Percentiles rank a stretch among this genome's conserved stretches.
Evolutionary conservation across 1,140 invertebrate genomes (phyloP).

Genomic region (Delia radicum): DNA sequence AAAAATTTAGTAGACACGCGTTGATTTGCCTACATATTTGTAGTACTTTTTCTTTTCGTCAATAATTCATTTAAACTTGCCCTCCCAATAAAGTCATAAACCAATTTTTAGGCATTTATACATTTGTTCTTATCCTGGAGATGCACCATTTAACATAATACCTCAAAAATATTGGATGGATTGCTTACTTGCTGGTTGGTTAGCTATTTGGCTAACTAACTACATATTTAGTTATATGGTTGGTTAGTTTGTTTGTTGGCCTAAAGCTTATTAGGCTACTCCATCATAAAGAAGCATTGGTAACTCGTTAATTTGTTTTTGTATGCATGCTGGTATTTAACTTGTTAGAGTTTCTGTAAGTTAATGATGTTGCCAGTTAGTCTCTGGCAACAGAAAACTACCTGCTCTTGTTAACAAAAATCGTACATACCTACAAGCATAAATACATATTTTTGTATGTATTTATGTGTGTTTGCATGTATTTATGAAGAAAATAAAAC

Average conservation of each 20-base stretch:
- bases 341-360: background rate
- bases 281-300: background rate
- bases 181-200: background rate
- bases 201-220: background rate
- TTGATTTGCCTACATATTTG: too few species aligned
- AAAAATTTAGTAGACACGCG: too few species aligned
- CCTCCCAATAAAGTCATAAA: too few species aligned
- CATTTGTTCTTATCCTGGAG: too few species aligned
- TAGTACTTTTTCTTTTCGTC: too few species aligned
- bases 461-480: background rate
- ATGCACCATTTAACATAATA: background rate
- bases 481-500: too few species aligned
- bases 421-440: background rate
- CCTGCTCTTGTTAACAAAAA: background rate
- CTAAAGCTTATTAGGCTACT: background rate
- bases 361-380: conserved; percentile 8
- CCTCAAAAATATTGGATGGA: background rate
- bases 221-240: too few species aligned
- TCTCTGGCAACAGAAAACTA: background rate
- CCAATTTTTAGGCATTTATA: too few species aligned
- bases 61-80: too few species aligned
- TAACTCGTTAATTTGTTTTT: background rate
- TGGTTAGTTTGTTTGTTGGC: background rate
- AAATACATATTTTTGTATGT: too few species aligned
- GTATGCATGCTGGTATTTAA: background rate